Conservation (phyloP, 2,888 invertebrate genomes). For the Doris montereyensis region DNA sequence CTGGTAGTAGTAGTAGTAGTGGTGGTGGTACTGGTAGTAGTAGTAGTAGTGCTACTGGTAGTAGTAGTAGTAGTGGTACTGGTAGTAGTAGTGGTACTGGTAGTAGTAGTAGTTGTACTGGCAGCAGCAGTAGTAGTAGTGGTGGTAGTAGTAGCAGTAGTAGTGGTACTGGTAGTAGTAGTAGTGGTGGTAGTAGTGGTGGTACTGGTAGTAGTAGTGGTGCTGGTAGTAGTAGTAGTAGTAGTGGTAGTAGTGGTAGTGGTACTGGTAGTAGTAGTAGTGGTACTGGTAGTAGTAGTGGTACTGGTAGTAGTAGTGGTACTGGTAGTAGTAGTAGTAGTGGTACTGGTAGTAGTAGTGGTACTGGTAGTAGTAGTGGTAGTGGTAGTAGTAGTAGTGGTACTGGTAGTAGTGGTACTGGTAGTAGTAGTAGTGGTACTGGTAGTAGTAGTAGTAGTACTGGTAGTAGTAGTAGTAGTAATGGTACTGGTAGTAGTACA, state of each 20-base stretch:
- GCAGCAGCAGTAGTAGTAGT: too few species aligned
- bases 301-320: neutral
- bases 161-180: constrained; percentile 13
- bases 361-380: too few species aligned
- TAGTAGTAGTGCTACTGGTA: constrained; percentile 9
- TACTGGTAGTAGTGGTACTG: too few species aligned
- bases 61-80: constrained; percentile 13
- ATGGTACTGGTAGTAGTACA: too few species aligned
- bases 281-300: neutral
- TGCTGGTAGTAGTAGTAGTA: neutral
- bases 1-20: too few species aligned
- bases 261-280: neutral
- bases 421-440: too few species aligned
- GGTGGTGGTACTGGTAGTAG: too few species aligned
- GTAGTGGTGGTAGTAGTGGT: constrained; percentile 14
- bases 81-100: constrained; percentile 4
- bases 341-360: too few species aligned
- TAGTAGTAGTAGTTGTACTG: neutral
- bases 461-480: too few species aligned
- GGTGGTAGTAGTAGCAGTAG: constrained; percentile 16
- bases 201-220: too few species aligned
- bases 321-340: neutral
- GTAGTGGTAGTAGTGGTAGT: constrained; percentile 16
- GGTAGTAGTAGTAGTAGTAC: too few species aligned
- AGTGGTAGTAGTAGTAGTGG: too few species aligned